Conservation (phyloP, 2,797 vertebrate genomes). For the Triplophysa yarkandensis region DNA sequence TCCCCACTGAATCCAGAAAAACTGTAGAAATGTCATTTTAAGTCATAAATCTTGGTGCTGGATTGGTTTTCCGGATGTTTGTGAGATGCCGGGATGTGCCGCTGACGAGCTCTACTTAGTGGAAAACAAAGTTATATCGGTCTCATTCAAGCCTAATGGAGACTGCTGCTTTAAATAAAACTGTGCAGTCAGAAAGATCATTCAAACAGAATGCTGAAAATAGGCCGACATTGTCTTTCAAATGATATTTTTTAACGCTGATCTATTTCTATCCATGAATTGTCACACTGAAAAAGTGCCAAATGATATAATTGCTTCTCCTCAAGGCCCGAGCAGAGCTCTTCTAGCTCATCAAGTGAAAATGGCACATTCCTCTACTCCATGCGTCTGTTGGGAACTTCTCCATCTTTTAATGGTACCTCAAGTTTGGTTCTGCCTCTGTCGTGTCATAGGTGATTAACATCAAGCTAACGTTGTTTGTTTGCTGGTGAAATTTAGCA, state of each 20-base stretch:
- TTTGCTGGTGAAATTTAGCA: conserved; percentile 33
- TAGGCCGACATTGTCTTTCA: conserved; percentile 40
- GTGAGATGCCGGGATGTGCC: conserved; percentile 56
- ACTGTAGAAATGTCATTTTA: conserved; percentile 35
- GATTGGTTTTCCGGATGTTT: conserved; percentile 39
- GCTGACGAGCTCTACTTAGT: conserved; percentile 50
- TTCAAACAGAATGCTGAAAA: conserved; percentile 46
- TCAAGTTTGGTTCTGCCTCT: conserved; percentile 39
- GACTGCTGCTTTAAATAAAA: conserved; percentile 59
- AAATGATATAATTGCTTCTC: conserved; percentile 48
- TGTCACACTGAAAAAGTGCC: conserved; percentile 38
- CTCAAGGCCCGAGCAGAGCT: conserved; percentile 38
- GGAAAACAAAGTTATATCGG: conserved; percentile 55
- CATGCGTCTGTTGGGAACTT: conserved; percentile 46
- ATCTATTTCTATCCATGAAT: conserved; percentile 40
- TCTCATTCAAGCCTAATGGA: conserved; percentile 57
- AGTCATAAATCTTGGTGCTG: conserved; percentile 35
- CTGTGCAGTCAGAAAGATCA: conserved; percentile 45
- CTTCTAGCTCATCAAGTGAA: conserved; percentile 38
- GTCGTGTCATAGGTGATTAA: conserved; percentile 43
- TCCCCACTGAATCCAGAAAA: neutral
- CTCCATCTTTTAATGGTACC: conserved; percentile 40
- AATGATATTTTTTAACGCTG: conserved; percentile 43
- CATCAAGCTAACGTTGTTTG: conserved; percentile 31
- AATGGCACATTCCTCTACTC: conserved; percentile 45